Base-by-base conservation (phyloP, 1,140 invertebrate species). In the Rhyzopertha dominica region DNA sequence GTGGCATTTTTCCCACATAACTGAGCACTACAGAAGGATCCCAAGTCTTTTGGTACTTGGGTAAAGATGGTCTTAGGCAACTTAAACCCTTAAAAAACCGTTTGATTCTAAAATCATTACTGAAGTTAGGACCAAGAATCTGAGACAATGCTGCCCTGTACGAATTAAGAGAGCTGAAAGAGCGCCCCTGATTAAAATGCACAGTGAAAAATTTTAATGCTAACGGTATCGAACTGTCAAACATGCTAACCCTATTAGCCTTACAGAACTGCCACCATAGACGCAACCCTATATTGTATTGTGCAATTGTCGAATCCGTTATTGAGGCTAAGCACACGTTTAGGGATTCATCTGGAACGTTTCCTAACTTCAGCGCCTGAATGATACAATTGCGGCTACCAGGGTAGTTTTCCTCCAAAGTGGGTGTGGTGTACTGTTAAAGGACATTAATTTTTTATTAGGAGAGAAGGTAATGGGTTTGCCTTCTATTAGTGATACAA, bases 391-490 rank as follows among this genome's bases (percentile, higher is more conserved):
- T 25, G 24, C 37, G 24, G n/a, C 37, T 12, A 19, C 24, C 37
- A 13, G 28, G 23, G 37, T 16, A 10, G 30, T 32, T 14, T 16
- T 32, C 30, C 25, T 26, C n/a, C 7, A 26, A 26, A 26, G 25
- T 26, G n/a, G 25, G n/a, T n/a, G 7, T 26, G 7, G 25, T 26
- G n/a, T 7, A 26, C n/a, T 8, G 7, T 32, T 32, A 32, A 13
- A 32, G 8, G 57, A 37, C n/a, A n/a, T n/a, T n/a, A n/a, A n/a
- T n/a, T n/a, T n/a, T n/a, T n/a, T n/a, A n/a, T n/a, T n/a, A n/a
- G 47, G 47, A 10, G 10, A 10, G 7, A 49, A 51, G 9, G 38
- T 23, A 10, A 49, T 38, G 5, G 41, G 47, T 14, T 45, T 13
- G 12, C 22, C 24, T 17, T 29, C 24, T 29, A 39, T 12, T 18